Base-by-base conservation (phyloP, 2,888 invertebrate genomes). In the Dynastes hyllus region DNA sequence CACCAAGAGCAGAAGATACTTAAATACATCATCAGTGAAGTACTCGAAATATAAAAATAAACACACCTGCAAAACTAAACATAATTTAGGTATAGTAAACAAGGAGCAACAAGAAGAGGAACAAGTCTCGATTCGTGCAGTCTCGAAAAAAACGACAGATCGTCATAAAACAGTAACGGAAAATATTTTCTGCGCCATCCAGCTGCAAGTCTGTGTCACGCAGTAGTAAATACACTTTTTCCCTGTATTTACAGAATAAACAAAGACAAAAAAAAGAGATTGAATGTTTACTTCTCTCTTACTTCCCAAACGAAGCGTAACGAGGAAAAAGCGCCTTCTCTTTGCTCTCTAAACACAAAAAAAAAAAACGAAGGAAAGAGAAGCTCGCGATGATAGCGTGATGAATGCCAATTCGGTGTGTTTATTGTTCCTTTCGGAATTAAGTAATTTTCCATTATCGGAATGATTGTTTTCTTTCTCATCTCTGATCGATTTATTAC, bases 391-490 rank as follows among this genome's bases (percentile, higher is more conserved):
- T 55, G 55, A 71, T 71, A 58, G 71, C 71, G 71, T 71, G 71
- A 58, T 40, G 55, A 32, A 40, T 71, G 55, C 37, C 71, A 58
- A 58, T 71, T 40, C 71, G 37, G 71, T 37, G 32, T 55, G 71
- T 71, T 71, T 71, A 71, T 71, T 71, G 71, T 71, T 71, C 71
- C 71, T 55, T 71, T 71, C 58, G 55, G 58, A 58, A 71, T 71
- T 71, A 71, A 71, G 71, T 71, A 71, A 71, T 71, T 71, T 71
- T 71, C 71, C 71, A 71, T 71, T 71, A 71, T 32, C 71, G 71
- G 40, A 71, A 55, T 58, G 71, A 71, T 71, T 71, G 71, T 71
- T 71, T 71, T 71, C 71, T 55, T 71, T 71, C 71, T 58, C 71
- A 55, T 71, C 71, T 58, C 51, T 71, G 71, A 71, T 71, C 71